phyloP scores from a whole-genome alignment of 2,797 vertebrate genomes.

The Alauda arvensis region DNA sequence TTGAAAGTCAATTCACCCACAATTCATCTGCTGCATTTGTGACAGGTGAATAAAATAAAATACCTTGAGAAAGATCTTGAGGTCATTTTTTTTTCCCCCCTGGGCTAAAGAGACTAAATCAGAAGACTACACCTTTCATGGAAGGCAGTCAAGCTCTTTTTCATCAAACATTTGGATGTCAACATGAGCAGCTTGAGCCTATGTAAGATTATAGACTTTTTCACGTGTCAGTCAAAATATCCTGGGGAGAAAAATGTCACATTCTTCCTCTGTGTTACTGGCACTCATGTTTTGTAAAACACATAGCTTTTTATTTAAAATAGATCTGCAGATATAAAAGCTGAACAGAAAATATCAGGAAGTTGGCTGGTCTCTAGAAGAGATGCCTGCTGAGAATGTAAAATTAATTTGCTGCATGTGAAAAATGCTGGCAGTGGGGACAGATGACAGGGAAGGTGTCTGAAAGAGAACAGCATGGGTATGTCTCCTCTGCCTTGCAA shows the following conservation, averaged over 20 bases:
- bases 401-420: constrained; percentile 53
- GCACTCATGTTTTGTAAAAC: constrained; percentile 54
- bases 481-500: not conserved
- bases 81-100: not conserved
- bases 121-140: constrained; percentile 38
- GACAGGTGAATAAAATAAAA: constrained; percentile 11
- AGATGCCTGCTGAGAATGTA: constrained; percentile 44
- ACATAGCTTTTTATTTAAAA: constrained; percentile 62
- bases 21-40: not conserved
- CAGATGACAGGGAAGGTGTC: constrained; percentile 37
- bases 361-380: constrained; percentile 50
- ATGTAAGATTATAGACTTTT: constrained; percentile 60
- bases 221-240: constrained; percentile 64
- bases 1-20: not conserved
- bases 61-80: not conserved
- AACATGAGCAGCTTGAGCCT: constrained; percentile 61
- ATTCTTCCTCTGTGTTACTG: constrained; percentile 51
- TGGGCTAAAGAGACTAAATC: not conserved
- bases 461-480: not conserved
- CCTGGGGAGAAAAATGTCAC: constrained; percentile 62
- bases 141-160: constrained; percentile 40
- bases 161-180: constrained; percentile 52
- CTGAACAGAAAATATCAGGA: constrained; percentile 45
- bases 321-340: constrained; percentile 54
- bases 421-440: constrained; percentile 45